Base-by-base conservation (phyloP, 1,140 invertebrate species). In the Pinna nobilis region DNA sequence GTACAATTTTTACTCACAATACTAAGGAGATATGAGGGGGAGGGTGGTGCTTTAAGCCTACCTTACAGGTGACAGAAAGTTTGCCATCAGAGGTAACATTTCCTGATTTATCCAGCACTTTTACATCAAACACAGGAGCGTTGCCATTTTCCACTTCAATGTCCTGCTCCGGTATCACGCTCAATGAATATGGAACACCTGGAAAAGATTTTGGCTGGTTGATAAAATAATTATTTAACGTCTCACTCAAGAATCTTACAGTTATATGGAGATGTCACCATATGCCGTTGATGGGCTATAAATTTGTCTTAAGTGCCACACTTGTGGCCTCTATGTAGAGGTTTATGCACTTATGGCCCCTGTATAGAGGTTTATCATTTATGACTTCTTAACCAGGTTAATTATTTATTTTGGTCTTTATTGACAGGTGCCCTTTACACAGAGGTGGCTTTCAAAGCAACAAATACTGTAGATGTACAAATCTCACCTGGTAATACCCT, bases 401-500 rank as follows among this genome's bases (percentile, higher is more conserved):
- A n/a, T n/a, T 18, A 47, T 20, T 47, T 3, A 47, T 18, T 20
- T 18, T 3, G 15, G 44, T 47, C 20, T 47, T 15, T 18, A 3
- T 2, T 18, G 2, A 47, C 2, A 20, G 44, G 20, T 6, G 44
- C 15, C 15, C 15, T 47, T 15, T 18, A 15, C 15, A 2, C 44
- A 47, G 20, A 47, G 41, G 11, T 13, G n/a, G n/a, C 1, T 1
- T 13, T 47, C 13, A 1, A 47, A 47, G 15, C 15, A 47, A 18
- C 44, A 47, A 47, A 15, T 3, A 5, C 2, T 18, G 44, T 47
- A n/a, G 44, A 47, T 18, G 20, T 47, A 33, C 13, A 33, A 6
- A 33, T 35, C n/a, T 50, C 73, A 87, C 88, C 88, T 75, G 88
- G 87, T 23, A 88, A 65, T 6, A 89, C 60, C 23, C 87, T 78